Percentiles rank a stretch among this genome's conserved stretches.
Evolutionary conservation across 2,888 invertebrate genomes (phyloP).

Genomic region (Strigamia crassipes): DNA sequence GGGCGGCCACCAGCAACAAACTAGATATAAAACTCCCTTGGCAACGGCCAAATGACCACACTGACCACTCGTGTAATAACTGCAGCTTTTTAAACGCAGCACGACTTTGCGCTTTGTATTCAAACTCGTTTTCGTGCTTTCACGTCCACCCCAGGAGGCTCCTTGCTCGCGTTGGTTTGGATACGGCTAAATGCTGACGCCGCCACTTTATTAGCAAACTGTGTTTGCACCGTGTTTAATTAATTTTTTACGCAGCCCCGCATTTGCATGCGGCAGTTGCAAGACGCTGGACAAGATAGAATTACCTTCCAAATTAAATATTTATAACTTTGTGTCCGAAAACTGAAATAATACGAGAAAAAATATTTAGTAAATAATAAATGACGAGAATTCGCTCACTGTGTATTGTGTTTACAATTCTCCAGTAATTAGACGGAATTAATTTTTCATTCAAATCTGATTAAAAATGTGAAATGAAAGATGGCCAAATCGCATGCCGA

Average conservation of each 20-base stretch:
- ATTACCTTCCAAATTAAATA: not conserved
- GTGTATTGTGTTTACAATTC: too few relatives aligned
- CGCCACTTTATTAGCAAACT: conserved; percentile 11
- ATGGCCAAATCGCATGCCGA: too few relatives aligned
- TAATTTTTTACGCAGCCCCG: not conserved
- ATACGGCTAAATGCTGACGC: not conserved
- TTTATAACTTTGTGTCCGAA: not conserved
- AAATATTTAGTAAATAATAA: too few relatives aligned
- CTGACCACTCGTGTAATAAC: conserved; percentile 31
- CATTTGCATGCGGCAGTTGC: not conserved
- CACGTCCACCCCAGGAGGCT: conserved; percentile 20
- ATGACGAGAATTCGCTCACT: too few relatives aligned
- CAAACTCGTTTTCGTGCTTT: conserved; percentile 1
- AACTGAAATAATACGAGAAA: too few relatives aligned
- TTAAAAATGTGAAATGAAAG: too few relatives aligned
- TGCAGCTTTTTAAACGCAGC: not conserved
- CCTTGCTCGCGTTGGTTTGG: not conserved
- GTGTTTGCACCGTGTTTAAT: conserved; percentile 12
- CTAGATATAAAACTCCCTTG: conserved; percentile 14
- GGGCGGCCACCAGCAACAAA: not conserved
- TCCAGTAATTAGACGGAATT: too few relatives aligned
- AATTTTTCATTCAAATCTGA: too few relatives aligned
- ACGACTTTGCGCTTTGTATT: conserved; percentile 14
- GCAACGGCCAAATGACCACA: conserved; percentile 15
- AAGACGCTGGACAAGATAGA: not conserved